These are phyloP conservation scores for Lates japonicus DNA, from an alignment of 2,797 vertebrate species.

Conservation along the genomic window DNA sequence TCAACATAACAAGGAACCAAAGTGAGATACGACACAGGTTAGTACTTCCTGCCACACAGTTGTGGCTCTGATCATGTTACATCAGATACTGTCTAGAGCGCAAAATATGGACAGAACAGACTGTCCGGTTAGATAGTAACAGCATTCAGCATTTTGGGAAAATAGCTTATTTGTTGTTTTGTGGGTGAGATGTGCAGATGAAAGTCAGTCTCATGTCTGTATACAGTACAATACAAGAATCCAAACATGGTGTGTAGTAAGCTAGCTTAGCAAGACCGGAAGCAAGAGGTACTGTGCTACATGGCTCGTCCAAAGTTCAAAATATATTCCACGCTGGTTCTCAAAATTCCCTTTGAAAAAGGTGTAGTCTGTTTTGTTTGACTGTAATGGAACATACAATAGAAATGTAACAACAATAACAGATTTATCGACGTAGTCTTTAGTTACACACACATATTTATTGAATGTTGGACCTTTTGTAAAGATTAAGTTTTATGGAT, in stretches of 20 bases:
- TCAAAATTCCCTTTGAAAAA: too few species aligned
- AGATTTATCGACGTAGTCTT: too few species aligned
- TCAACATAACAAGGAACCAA: conserved; percentile 90
- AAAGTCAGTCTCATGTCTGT: neutral
- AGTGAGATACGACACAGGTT: conserved; percentile 90
- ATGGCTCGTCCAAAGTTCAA: neutral
- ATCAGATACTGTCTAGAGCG: neutral
- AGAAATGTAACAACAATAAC: neutral
- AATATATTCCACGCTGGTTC: too few species aligned
- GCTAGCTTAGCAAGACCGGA: neutral
- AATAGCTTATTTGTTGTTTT: neutral
- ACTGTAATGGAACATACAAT: neutral
- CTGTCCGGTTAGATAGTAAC: neutral
- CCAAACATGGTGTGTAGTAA: neutral
- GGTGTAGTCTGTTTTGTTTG: too few species aligned
- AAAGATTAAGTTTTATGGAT: too few species aligned
- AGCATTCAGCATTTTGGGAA: too few species aligned
- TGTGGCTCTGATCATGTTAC: neutral
- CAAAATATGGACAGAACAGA: neutral
- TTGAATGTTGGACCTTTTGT: too few species aligned
- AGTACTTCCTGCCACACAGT: conserved; percentile 7
- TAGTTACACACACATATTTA: too few species aligned
- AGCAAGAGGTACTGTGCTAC: too few species aligned
- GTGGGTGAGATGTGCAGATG: neutral
- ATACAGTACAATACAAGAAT: neutral